Conservation (phyloP, 1,140 invertebrate species). For the Drusus annulatus region DNA sequence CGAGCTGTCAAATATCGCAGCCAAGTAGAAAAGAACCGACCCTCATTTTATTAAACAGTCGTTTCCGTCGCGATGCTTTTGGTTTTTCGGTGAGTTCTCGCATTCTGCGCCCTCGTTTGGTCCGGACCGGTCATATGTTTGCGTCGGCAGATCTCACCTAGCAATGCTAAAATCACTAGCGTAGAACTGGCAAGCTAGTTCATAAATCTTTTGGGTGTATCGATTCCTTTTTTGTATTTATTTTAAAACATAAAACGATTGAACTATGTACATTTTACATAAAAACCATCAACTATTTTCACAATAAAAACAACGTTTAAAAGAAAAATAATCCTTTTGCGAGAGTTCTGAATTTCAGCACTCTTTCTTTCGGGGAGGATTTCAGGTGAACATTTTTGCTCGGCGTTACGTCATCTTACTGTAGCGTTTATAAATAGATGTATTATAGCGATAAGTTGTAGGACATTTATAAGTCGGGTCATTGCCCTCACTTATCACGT, state of each 20-base stretch:
- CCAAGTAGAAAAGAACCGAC: slow-evolving; percentile 1
- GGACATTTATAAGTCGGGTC: too few species aligned
- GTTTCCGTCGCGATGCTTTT: background rate
- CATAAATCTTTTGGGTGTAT: slow-evolving; percentile 4
- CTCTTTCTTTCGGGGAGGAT: too few species aligned
- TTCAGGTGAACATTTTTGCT: too few species aligned
- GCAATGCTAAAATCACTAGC: slow-evolving; percentile 16
- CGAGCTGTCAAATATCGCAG: background rate
- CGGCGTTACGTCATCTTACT: too few species aligned
- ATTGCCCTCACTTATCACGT: too few species aligned
- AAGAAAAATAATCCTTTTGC: too few species aligned
- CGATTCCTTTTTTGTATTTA: slow-evolving; percentile 1
- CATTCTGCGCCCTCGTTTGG: background rate
- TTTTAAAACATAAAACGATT: background rate
- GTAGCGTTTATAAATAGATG: too few species aligned
- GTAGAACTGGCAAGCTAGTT: background rate
- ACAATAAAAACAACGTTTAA: too few species aligned
- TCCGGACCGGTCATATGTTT: slow-evolving; percentile 22
- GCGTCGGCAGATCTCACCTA: slow-evolving; percentile 10
- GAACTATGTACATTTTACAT: too few species aligned
- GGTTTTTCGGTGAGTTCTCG: background rate
- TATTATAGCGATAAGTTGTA: too few species aligned
- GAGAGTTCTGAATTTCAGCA: too few species aligned
- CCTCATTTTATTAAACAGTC: background rate
- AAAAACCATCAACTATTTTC: too few species aligned